Evolutionary conservation across 2,888 invertebrate genomes (phyloP).

Genomic region (Diarsia mendica): DNA sequence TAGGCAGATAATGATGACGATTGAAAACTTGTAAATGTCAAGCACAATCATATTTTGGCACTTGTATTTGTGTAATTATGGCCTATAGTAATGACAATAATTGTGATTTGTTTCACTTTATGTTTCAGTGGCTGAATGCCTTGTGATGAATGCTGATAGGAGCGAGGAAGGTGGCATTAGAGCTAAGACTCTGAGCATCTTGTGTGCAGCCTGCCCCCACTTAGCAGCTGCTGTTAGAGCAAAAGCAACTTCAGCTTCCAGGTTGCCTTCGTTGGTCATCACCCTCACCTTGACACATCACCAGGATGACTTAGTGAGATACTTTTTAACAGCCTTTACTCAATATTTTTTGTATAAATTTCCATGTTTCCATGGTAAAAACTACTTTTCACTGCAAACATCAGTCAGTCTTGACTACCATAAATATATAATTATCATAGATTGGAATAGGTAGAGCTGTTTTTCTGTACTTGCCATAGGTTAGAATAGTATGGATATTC

Average conservation of each 20-base stretch:
- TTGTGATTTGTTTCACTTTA: background rate
- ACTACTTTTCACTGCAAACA: background rate
- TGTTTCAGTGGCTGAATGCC: conserved; percentile 93
- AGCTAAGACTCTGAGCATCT: conserved; percentile 94
- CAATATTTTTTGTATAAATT: background rate
- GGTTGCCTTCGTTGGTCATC: conserved; percentile 97
- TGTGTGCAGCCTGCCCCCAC: conserved; percentile 97
- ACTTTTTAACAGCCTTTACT: background rate
- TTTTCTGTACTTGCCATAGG: no score
- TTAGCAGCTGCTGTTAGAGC: conserved; percentile 96
- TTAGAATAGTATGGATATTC: no score
- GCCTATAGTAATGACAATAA: background rate
- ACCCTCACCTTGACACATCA: conserved; percentile 94
- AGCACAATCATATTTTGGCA: background rate
- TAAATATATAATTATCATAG: no score
- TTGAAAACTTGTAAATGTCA: background rate
- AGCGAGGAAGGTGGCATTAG: conserved; percentile 96
- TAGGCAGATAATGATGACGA: no score
- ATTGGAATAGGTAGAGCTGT: no score
- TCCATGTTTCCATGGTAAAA: background rate
- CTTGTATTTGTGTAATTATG: background rate
- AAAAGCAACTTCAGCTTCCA: conserved; percentile 96
- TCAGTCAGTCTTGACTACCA: background rate
- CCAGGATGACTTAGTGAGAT: conserved; percentile 90
- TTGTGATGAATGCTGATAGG: conserved; percentile 96